These are phyloP conservation scores for Liasis olivaceus DNA, from an alignment of 2,797 vertebrate genomes.

Conservation along the genomic window DNA sequence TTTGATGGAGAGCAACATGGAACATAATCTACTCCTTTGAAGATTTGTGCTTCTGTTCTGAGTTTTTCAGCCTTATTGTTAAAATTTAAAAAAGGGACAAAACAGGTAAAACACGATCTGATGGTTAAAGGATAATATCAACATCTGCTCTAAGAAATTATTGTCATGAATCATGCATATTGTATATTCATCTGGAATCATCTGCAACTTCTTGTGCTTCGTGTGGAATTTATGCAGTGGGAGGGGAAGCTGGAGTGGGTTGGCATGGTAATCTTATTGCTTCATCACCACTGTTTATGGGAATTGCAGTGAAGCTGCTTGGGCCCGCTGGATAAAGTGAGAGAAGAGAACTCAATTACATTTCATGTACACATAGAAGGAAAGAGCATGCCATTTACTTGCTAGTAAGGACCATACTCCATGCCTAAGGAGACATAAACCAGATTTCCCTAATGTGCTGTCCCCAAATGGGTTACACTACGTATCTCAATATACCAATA, in stretches of 20 bases:
- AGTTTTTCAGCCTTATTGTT: neutral
- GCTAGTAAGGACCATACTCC: neutral
- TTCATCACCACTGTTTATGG: neutral
- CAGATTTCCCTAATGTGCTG: neutral
- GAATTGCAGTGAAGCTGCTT: neutral
- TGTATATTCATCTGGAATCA: neutral
- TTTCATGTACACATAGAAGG: neutral
- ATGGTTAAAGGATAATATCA: neutral
- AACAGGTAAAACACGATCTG: neutral
- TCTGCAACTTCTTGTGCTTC: neutral
- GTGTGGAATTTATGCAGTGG: neutral
- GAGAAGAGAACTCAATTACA: neutral
- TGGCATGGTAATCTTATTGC: neutral
- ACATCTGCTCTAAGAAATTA: neutral
- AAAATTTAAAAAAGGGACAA: neutral
- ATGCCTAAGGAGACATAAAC: neutral
- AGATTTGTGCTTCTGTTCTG: neutral
- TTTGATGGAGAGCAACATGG: neutral
- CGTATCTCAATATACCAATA: neutral
- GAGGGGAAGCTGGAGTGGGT: neutral
- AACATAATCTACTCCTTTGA: neutral
- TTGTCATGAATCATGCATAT: neutral
- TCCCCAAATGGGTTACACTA: neutral
- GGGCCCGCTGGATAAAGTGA: neutral
- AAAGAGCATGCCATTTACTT: constrained; percentile 4